phyloP scores from a whole-genome alignment of 2,888 invertebrate species.

The Lycocerus yunnanus region DNA sequence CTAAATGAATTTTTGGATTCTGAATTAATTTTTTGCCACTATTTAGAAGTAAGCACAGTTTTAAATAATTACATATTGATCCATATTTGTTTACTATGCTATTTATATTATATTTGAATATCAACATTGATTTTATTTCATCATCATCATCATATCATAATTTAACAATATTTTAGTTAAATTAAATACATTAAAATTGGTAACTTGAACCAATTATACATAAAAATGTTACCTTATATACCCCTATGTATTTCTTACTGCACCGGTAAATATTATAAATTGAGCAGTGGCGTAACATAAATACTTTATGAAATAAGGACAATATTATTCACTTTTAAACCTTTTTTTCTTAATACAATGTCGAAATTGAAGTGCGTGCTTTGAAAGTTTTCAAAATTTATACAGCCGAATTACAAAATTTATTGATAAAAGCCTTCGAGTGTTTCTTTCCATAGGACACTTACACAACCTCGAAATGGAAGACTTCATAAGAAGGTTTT shows the following conservation, averaged over 20 bases:
- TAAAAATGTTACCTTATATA: neutral
- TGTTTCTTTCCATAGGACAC: neutral
- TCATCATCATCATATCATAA: no score
- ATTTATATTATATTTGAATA: no score
- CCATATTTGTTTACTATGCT: no score
- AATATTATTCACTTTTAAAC: no score
- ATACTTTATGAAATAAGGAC: no score
- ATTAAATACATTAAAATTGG: neutral
- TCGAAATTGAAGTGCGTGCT: no score
- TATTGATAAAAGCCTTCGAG: neutral
- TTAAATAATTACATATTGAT: no score
- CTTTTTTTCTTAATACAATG: no score
- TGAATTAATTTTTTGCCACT: neutral
- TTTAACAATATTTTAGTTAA: neutral
- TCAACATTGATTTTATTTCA: neutral
- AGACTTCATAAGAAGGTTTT: slow-evolving; percentile 6
- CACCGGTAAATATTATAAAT: neutral
- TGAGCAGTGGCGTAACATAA: neutral
- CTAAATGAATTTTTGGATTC: neutral
- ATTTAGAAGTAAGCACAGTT: neutral
- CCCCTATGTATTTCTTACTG: neutral
- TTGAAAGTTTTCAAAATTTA: no score
- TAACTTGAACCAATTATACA: neutral
- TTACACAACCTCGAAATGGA: slow-evolving; percentile 13
- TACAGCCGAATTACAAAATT: no score